Evolutionary conservation across 92 coral and sea anemone species (phyloP).

Genomic region (Bergia puertoricense): DNA sequence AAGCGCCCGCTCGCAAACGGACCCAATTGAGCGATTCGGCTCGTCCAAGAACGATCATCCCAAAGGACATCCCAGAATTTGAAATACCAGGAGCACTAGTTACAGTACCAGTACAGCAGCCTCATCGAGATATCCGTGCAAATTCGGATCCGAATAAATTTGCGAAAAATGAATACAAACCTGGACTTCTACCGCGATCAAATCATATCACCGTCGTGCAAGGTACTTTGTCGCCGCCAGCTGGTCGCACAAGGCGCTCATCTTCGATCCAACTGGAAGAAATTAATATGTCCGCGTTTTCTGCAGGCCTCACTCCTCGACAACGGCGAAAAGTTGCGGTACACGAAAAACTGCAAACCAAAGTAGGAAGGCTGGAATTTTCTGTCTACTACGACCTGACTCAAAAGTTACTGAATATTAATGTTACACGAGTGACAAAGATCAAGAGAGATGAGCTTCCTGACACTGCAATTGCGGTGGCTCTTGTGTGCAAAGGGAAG

Average conservation of each 20-base stretch:
- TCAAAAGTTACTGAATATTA: constrained; percentile 22
- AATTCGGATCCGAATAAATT: constrained; percentile 33
- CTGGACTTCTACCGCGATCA: constrained; percentile 3
- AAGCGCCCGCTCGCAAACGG: not conserved
- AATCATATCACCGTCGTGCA: constrained; percentile 27
- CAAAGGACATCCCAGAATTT: constrained; percentile 23
- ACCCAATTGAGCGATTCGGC: constrained; percentile 10
- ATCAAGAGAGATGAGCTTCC: constrained; percentile 27
- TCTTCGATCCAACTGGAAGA: constrained; percentile 22
- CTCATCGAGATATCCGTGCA: constrained; percentile 21
- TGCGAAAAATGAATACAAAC: constrained; percentile 33
- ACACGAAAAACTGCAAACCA: constrained; percentile 19
- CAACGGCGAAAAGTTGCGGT: constrained; percentile 37
- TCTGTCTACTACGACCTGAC: constrained; percentile 35
- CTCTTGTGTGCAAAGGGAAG: constrained; percentile 25
- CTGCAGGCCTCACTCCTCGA: not conserved
- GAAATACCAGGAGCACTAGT: constrained; percentile 31
- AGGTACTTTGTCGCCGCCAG: constrained; percentile 7
- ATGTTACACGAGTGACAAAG: constrained; percentile 27
- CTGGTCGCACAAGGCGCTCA: not conserved
- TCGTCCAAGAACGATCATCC: constrained; percentile 37
- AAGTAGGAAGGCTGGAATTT: constrained; percentile 26
- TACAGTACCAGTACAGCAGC: constrained; percentile 20
- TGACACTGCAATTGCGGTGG: constrained; percentile 6
- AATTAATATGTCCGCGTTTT: not conserved